These are phyloP conservation scores for Circaetus gallicus DNA, from an alignment of 2,113 vertebrate species.

Conservation along the genomic window DNA sequence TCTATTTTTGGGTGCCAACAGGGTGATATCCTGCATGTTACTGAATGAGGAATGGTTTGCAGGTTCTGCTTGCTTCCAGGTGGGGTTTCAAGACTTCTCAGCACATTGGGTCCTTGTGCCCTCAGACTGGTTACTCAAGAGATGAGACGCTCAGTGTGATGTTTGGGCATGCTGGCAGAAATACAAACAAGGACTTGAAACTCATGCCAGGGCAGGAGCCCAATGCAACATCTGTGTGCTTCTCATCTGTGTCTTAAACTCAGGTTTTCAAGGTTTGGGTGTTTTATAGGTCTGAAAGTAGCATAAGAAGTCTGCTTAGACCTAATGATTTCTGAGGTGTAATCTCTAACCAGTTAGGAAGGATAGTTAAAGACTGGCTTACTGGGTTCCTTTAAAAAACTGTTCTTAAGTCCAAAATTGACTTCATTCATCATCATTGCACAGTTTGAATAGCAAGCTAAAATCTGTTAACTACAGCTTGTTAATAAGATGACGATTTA, in stretches of 20 bases:
- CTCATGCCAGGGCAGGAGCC: background rate
- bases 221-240: background rate
- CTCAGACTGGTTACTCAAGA: background rate
- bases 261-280: background rate
- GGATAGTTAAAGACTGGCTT: background rate
- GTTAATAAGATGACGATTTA: background rate
- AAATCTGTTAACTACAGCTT: background rate
- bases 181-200: background rate
- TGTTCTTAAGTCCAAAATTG: background rate
- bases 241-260: background rate
- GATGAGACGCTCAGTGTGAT: background rate
- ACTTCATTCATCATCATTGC: background rate
- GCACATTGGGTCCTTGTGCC: background rate
- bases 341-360: background rate
- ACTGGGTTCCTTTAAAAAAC: background rate
- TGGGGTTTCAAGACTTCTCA: background rate
- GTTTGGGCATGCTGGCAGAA: background rate
- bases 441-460: background rate
- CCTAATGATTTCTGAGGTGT: background rate
- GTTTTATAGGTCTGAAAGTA: background rate
- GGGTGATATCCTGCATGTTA: background rate
- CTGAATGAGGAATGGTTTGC: background rate
- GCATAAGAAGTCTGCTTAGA: background rate
- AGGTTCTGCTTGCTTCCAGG: background rate
- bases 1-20: background rate